Evolutionary conservation across 2,888 invertebrate species (phyloP).

Genomic region (Linnaemya tessellans): DNA sequence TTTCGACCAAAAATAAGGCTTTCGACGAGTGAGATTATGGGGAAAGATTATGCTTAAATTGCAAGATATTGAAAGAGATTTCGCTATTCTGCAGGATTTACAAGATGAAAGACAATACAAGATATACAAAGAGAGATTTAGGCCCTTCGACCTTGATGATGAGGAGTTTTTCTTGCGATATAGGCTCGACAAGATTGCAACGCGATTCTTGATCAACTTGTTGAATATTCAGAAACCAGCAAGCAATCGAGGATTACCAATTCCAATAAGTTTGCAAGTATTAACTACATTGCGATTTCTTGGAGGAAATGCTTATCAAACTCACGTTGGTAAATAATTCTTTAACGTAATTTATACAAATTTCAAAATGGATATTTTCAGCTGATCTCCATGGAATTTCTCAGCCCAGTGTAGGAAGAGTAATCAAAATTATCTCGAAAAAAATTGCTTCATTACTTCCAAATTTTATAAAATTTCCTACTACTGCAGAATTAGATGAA

Average conservation of each 20-base stretch:
- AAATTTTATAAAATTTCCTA: constrained; percentile 28
- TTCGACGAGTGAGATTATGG: too few species aligned
- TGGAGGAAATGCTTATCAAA: constrained; percentile 7
- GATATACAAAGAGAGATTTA: neutral
- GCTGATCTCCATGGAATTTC: constrained; percentile 36
- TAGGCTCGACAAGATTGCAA: neutral
- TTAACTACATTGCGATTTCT: neutral
- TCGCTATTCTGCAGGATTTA: constrained; percentile 1
- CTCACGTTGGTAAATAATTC: neutral
- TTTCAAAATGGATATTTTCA: neutral
- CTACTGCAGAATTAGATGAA: neutral
- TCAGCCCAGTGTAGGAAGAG: constrained; percentile 24
- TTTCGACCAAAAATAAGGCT: too few species aligned
- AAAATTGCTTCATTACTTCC: constrained; percentile 30
- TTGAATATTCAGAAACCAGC: neutral
- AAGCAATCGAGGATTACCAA: constrained; percentile 3
- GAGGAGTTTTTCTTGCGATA: constrained; percentile 13
- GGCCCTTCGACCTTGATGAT: neutral
- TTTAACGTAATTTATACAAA: neutral
- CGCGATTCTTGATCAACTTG: constrained; percentile 11
- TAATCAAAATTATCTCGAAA: constrained; percentile 39
- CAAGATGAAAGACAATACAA: neutral
- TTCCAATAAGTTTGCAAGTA: constrained; percentile 4
- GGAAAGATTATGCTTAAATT: neutral
- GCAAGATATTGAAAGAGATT: constrained; percentile 22